phyloP scores from a whole-genome alignment of 2,797 vertebrate genomes.

The Poeciliopsis turneri region DNA sequence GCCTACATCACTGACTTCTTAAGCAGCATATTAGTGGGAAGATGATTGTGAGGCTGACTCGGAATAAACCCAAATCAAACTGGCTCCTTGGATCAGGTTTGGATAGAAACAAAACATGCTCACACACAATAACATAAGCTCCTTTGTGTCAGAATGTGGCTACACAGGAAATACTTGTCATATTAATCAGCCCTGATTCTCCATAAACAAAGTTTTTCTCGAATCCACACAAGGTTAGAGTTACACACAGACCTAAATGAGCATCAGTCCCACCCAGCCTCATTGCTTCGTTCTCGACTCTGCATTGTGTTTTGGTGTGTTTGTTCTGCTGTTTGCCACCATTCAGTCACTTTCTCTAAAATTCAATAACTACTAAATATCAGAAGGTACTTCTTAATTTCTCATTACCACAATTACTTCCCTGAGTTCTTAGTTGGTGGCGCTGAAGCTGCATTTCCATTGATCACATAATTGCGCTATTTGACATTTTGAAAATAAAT shows the following conservation, averaged over 20 bases:
- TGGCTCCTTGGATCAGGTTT: background rate
- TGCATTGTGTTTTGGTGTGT: background rate
- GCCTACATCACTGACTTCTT: background rate
- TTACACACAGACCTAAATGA: background rate
- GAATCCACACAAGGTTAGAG: background rate
- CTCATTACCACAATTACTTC: background rate
- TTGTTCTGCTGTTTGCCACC: background rate
- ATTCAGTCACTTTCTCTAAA: background rate
- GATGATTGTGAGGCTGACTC: background rate
- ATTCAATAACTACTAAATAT: background rate
- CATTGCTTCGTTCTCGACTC: background rate
- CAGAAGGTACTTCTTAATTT: background rate
- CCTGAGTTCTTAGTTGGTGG: background rate
- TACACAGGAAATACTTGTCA: background rate
- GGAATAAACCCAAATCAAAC: constrained; percentile 5
- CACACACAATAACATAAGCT: background rate
- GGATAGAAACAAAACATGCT: background rate
- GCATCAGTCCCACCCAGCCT: background rate
- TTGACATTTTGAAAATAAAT: no score
- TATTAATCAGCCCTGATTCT: background rate
- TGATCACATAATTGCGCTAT: no score
- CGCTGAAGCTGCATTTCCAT: no score
- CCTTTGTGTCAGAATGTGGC: background rate
- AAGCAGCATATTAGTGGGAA: constrained; percentile 10
- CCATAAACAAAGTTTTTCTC: background rate